A percentile compares a stretch with the other conserved stretches of the same genome.
Evolutionary conservation across 2,797 vertebrate genomes (phyloP).

Genomic region (Anabas testudineus): DNA sequence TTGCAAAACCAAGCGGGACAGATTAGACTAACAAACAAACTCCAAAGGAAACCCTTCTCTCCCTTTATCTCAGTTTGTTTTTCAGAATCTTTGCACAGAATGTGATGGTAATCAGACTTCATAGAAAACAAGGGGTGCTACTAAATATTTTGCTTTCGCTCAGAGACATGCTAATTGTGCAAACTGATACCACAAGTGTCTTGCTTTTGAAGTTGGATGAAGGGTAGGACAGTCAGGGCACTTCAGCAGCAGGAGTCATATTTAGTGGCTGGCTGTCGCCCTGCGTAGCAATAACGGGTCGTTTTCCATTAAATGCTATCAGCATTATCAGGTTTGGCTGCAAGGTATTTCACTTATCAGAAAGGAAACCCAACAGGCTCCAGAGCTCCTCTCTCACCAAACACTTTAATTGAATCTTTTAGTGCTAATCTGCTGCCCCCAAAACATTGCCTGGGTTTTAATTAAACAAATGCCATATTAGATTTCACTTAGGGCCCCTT

Average conservation of each 20-base stretch:
- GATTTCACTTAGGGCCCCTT: conserved; percentile 60
- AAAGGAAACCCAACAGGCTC: conserved; percentile 52
- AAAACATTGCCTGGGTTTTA: conserved; percentile 70
- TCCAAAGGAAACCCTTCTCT: conserved; percentile 49
- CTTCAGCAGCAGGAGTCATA: conserved; percentile 18
- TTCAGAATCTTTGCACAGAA: conserved; percentile 37
- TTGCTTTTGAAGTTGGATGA: conserved; percentile 7
- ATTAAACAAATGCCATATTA: conserved; percentile 70
- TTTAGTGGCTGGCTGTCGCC: conserved; percentile 23
- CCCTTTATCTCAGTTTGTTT: conserved; percentile 51
- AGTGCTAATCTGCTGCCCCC: conserved; percentile 69
- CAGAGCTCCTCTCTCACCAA: conserved; percentile 54
- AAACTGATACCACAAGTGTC: not conserved
- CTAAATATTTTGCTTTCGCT: conserved; percentile 38
- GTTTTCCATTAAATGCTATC: conserved; percentile 66
- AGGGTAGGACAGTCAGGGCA: not conserved
- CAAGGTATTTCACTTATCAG: conserved; percentile 70
- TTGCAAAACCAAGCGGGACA: conserved; percentile 48
- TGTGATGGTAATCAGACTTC: conserved; percentile 45
- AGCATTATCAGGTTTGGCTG: conserved; percentile 59
- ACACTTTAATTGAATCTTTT: conserved; percentile 77
- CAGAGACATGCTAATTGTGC: conserved; percentile 21
- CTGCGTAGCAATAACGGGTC: conserved; percentile 8
- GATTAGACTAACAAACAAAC: conserved; percentile 69
- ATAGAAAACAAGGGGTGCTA: conserved; percentile 16